A percentile compares a stretch with the other conserved stretches of the same genome.
Evolutionary conservation across 2,113 vertebrate genomes (phyloP).

Genomic region (Bungarus multicinctus): DNA sequence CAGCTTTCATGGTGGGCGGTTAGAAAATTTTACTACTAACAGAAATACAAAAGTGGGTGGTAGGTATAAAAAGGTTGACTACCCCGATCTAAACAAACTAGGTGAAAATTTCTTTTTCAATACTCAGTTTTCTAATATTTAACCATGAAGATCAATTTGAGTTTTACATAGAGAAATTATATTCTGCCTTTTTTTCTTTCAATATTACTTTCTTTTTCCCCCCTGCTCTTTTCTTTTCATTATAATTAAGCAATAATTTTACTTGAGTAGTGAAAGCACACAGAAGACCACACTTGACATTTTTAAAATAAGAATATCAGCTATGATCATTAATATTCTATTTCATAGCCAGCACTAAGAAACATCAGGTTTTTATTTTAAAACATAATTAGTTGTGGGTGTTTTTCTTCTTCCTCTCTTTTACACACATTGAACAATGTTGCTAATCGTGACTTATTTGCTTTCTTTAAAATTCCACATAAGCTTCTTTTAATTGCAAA

Average conservation of each 20-base stretch:
- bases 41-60: too few relatives aligned
- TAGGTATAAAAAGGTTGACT: too few relatives aligned
- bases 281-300: neutral
- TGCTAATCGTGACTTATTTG: neutral
- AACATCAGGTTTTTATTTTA: neutral
- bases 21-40: too few relatives aligned
- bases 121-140: neutral
- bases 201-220: neutral
- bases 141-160: neutral
- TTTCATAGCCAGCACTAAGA: conserved; percentile 6
- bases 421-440: neutral
- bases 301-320: neutral
- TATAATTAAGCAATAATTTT: neutral
- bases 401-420: neutral
- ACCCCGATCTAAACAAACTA: neutral
- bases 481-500: neutral
- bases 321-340: conserved; percentile 20
- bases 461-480: neutral
- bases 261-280: neutral
- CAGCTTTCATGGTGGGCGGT: too few relatives aligned
- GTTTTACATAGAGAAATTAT: neutral
- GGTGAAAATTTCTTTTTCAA: neutral
- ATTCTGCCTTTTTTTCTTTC: neutral
- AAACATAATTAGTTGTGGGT: neutral
- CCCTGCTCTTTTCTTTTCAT: neutral